phyloP scores from a whole-genome alignment of 2,888 invertebrate genomes.

The Crioceris asparagi region DNA sequence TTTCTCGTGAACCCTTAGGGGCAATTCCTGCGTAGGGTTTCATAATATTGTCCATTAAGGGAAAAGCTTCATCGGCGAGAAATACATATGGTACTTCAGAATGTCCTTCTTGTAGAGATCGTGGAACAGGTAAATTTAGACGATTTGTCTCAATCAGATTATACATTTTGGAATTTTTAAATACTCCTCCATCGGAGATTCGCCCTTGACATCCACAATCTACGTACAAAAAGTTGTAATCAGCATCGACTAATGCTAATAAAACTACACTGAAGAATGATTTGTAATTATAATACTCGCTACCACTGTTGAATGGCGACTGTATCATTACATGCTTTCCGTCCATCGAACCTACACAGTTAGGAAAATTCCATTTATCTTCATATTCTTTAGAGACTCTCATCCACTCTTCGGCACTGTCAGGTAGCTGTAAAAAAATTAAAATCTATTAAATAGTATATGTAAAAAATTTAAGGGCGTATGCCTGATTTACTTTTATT shows the following conservation, averaged over 20 bases:
- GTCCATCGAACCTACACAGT: slow-evolving; percentile 7
- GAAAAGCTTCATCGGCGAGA: slow-evolving; percentile 17
- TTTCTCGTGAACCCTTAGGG: slow-evolving; percentile 11
- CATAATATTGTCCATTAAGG: slow-evolving; percentile 11
- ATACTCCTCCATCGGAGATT: slow-evolving; percentile 3
- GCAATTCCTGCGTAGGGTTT: slow-evolving; percentile 12
- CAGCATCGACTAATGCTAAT: slow-evolving; percentile 11
- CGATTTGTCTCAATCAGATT: background rate
- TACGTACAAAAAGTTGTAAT: slow-evolving; percentile 1
- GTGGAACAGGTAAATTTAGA: slow-evolving; percentile 5
- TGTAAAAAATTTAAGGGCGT: too few species aligned
- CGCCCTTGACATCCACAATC: slow-evolving; percentile 3
- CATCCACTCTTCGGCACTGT: slow-evolving; percentile 1
- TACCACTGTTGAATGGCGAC: background rate
- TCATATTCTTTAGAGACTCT: background rate
- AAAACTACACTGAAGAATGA: slow-evolving; percentile 29
- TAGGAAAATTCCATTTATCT: slow-evolving; percentile 2
- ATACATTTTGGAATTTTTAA: background rate
- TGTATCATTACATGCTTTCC: slow-evolving; percentile 1
- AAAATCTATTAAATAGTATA: background rate
- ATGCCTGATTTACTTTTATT: too few species aligned
- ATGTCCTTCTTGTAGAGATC: slow-evolving; percentile 3
- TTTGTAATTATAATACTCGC: slow-evolving; percentile 16
- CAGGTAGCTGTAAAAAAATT: slow-evolving; percentile 5
- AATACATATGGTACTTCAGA: slow-evolving; percentile 6